Evolutionary conservation across 2,113 vertebrate genomes (phyloP).

Genomic region (Apodemus sylvaticus): DNA sequence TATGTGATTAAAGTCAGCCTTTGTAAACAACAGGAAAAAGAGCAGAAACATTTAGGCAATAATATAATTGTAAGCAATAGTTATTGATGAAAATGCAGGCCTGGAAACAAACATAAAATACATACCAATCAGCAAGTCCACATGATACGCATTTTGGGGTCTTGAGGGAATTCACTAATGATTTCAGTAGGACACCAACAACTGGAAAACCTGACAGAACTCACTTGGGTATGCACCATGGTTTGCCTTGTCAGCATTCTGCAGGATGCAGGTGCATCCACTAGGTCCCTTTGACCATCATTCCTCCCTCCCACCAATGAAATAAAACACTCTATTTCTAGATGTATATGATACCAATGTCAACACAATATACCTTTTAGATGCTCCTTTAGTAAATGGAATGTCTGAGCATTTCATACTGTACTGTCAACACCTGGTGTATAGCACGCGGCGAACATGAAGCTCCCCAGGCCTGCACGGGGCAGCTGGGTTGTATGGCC

Average conservation of each 20-base stretch:
- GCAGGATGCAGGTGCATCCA: slow-evolving; percentile 43
- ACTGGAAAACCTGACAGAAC: slow-evolving; percentile 50
- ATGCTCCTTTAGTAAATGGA: slow-evolving; percentile 12
- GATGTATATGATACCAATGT: neutral
- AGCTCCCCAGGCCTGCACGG: neutral
- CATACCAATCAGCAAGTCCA: slow-evolving; percentile 42
- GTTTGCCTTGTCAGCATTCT: slow-evolving; percentile 70
- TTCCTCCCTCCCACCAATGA: neutral
- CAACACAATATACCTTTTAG: neutral
- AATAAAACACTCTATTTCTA: slow-evolving; percentile 40
- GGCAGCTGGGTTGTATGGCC: neutral
- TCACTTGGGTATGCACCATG: slow-evolving; percentile 47
- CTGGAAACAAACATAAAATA: slow-evolving; percentile 59
- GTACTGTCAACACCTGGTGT: neutral
- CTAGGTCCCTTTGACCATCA: neutral
- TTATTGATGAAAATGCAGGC: slow-evolving; percentile 38
- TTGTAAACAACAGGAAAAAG: slow-evolving; percentile 29
- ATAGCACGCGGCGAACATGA: neutral
- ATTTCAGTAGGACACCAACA: slow-evolving; percentile 65
- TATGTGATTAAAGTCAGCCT: slow-evolving; percentile 5
- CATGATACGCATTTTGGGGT: slow-evolving; percentile 56
- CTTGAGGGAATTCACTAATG: slow-evolving; percentile 68
- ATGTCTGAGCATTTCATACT: neutral
- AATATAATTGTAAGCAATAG: slow-evolving; percentile 52
- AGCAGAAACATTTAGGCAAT: slow-evolving; percentile 3